These are phyloP conservation scores for Crotalus tigris DNA, from an alignment of 2,113 vertebrate species.

Conservation along the genomic window DNA sequence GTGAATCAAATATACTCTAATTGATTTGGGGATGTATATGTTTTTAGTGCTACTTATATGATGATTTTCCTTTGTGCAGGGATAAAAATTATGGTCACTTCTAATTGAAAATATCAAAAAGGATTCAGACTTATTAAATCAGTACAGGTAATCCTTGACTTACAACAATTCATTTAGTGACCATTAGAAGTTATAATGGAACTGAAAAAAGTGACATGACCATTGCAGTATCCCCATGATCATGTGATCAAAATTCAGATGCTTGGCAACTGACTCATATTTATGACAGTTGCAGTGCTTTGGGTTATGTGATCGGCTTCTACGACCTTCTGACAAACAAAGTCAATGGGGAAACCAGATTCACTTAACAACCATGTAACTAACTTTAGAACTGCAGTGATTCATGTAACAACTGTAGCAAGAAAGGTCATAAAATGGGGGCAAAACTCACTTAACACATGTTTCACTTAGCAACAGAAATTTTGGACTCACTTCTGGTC, in stretches of 20 bases:
- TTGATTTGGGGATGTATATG: not conserved
- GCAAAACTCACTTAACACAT: not conserved
- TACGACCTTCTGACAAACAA: not conserved
- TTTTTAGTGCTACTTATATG: not conserved
- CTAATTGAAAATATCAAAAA: conserved; percentile 17
- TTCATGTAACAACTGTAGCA: not conserved
- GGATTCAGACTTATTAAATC: not conserved
- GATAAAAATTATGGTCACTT: not conserved
- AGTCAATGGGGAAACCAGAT: not conserved
- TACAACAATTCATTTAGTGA: not conserved
- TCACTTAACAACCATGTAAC: not conserved
- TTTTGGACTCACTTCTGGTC: not conserved
- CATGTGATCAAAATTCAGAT: not conserved
- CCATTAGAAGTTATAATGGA: not conserved
- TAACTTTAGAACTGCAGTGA: not conserved
- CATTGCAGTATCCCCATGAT: not conserved
- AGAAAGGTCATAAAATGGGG: not conserved
- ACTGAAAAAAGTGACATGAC: not conserved
- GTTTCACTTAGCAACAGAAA: not conserved
- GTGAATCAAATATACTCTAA: not conserved
- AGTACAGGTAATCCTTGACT: not conserved
- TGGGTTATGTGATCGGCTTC: not conserved
- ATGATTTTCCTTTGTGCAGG: not conserved
- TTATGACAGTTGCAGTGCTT: not conserved
- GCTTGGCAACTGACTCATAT: not conserved